Evolutionary conservation across 2,797 vertebrate species (phyloP).

Genomic region (Microchirus variegatus): DNA sequence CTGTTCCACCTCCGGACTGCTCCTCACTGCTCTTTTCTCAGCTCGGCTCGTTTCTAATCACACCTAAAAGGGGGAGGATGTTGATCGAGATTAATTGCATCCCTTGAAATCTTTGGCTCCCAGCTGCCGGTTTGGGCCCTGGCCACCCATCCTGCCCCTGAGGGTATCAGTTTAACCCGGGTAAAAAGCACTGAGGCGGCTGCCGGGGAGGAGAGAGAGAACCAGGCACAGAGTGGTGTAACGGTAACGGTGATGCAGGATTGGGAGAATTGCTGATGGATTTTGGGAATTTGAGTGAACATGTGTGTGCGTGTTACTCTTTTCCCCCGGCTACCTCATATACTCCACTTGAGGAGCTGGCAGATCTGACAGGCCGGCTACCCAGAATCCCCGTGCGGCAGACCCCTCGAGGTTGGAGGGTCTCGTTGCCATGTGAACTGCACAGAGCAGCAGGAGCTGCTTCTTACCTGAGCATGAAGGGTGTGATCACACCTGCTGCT

Average conservation of each 20-base stretch:
- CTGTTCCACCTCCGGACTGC: slow-evolving; percentile 23
- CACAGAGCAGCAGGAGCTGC: slow-evolving; percentile 45
- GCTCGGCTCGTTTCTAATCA: slow-evolving; percentile 64
- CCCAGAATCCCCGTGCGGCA: slow-evolving; percentile 63
- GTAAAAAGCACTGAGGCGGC: slow-evolving; percentile 48
- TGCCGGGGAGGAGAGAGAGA: slow-evolving; percentile 47
- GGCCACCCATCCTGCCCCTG: slow-evolving; percentile 47
- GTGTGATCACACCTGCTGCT: slow-evolving; percentile 48
- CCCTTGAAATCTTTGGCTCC: slow-evolving; percentile 49
- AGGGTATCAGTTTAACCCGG: slow-evolving; percentile 74
- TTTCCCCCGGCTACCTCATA: slow-evolving; percentile 40
- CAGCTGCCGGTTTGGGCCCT: slow-evolving; percentile 46
- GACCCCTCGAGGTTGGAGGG: slow-evolving; percentile 66
- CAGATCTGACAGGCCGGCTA: slow-evolving; percentile 72
- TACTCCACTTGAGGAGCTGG: slow-evolving; percentile 68
- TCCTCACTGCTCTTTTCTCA: slow-evolving; percentile 22
- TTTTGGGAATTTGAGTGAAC: slow-evolving; percentile 59
- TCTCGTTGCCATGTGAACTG: slow-evolving; percentile 75
- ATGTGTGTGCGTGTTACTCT: slow-evolving; percentile 36
- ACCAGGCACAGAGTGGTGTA: slow-evolving; percentile 50
- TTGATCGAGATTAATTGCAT: slow-evolving; percentile 73
- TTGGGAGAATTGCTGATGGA: slow-evolving; percentile 49
- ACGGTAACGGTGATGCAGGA: slow-evolving; percentile 44
- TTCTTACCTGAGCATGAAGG: slow-evolving; percentile 20
- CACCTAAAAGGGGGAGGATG: slow-evolving; percentile 56